Conservation (phyloP, 2,797 vertebrate genomes). For the Thamnophis elegans region DNA sequence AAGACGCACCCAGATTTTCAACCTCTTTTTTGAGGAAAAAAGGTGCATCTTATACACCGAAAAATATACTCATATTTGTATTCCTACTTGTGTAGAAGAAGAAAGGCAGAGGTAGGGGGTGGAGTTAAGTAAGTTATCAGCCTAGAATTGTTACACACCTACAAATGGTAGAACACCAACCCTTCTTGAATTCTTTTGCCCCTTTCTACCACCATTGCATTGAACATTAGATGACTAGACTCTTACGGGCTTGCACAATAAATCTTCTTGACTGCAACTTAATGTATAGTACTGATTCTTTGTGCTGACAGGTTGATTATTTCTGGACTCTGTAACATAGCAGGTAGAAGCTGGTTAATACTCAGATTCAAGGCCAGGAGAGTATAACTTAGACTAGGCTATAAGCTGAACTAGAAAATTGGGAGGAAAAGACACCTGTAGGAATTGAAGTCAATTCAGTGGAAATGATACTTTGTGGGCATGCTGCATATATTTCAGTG, state of each 20-base stretch:
- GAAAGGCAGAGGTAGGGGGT: not conserved
- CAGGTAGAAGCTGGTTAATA: not conserved
- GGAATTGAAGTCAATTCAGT: not conserved
- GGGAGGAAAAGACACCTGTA: not conserved
- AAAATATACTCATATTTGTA: too few species aligned
- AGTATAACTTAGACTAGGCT: not conserved
- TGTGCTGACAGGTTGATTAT: not conserved
- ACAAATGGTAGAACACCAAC: not conserved
- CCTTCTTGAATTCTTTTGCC: not conserved
- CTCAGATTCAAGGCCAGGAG: not conserved
- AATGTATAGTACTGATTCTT: not conserved
- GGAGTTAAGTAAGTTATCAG: not conserved
- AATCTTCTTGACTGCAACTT: not conserved
- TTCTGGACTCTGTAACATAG: not conserved
- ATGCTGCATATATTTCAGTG: not conserved
- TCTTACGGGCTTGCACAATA: not conserved
- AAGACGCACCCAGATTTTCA: too few species aligned
- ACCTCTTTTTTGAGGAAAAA: too few species aligned
- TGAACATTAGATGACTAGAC: not conserved
- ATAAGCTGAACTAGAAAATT: not conserved
- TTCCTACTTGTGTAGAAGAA: not conserved
- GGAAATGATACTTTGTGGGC: not conserved
- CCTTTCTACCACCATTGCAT: not conserved
- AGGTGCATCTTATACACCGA: too few species aligned
- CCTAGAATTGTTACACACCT: not conserved